Evolutionary conservation across 2,797 vertebrate genomes (phyloP).

Genomic region (Notoglanidium macrostoma): DNA sequence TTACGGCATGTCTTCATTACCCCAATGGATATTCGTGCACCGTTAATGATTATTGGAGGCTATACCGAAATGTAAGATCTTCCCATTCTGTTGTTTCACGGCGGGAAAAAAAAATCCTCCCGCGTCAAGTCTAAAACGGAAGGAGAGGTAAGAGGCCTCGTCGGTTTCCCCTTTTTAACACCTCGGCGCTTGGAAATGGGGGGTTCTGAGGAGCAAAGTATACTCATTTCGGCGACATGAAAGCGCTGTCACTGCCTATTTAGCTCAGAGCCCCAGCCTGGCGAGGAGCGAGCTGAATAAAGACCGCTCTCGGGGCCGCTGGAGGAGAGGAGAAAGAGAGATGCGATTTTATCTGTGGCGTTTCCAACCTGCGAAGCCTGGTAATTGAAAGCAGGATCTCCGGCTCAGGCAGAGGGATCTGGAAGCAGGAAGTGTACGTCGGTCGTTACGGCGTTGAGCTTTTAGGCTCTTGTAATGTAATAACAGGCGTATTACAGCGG

Average conservation of each 20-base stretch:
- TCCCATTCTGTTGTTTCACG: neutral
- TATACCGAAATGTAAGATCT: neutral
- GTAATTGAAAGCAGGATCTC: constrained; percentile 72
- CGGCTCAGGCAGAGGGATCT: constrained; percentile 35
- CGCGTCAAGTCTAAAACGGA: constrained; percentile 52
- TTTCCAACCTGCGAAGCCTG: constrained; percentile 62
- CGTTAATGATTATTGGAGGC: constrained; percentile 25
- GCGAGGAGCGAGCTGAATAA: constrained; percentile 55
- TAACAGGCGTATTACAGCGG: neutral
- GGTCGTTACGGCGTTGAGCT: constrained; percentile 15
- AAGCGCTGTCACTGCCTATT: constrained; percentile 72
- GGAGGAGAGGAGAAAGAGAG: constrained; percentile 47
- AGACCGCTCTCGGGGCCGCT: constrained; percentile 52
- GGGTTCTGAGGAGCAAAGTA: constrained; percentile 55
- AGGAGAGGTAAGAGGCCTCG: constrained; percentile 42
- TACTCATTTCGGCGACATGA: constrained; percentile 70
- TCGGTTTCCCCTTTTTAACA: constrained; percentile 64
- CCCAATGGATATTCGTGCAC: constrained; percentile 32
- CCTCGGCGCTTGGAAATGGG: constrained; percentile 55
- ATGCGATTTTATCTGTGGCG: constrained; percentile 70
- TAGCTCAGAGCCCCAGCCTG: constrained; percentile 58
- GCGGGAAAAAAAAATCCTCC: constrained; percentile 21
- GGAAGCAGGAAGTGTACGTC: constrained; percentile 15
- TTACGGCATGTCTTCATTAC: constrained; percentile 31
- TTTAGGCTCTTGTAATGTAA: neutral